Conservation (phyloP, 2,888 invertebrate species). For the Heteromyza rotundicornis region DNA sequence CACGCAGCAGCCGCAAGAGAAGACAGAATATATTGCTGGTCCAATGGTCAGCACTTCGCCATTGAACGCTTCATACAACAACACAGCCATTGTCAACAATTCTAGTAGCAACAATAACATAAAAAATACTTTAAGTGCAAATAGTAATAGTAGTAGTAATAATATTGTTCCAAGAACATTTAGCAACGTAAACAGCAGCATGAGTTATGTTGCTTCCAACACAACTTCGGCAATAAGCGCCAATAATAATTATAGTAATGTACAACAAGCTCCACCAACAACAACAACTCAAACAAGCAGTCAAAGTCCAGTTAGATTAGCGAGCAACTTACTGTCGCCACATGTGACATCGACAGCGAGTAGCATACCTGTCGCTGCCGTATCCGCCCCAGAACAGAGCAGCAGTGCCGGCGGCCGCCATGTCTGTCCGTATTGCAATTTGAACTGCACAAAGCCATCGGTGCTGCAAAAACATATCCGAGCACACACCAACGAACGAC, state of each 20-base stretch:
- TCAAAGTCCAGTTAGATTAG: background rate
- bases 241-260: constrained; percentile 47
- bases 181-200: constrained; percentile 31
- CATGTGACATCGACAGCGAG: constrained; percentile 16
- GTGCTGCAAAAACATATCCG: constrained; percentile 93
- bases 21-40: too few relatives aligned
- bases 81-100: constrained; percentile 30
- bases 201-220: constrained; percentile 38
- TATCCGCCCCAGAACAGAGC: background rate
- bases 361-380: background rate
- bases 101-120: constrained; percentile 28
- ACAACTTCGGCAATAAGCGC: constrained; percentile 41
- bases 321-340: background rate
- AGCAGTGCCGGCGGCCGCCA: constrained; percentile 68
- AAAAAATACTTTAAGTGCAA: constrained; percentile 27
- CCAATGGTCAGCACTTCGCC: too few relatives aligned
- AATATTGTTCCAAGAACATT: constrained; percentile 32
- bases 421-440: constrained; percentile 86
- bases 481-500: constrained; percentile 91
- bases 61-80: constrained; percentile 17
- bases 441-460: constrained; percentile 90
- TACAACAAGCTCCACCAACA: constrained; percentile 34
- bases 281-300: constrained; percentile 23
- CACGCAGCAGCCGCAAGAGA: constrained; percentile 16
- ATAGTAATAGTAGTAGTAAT: constrained; percentile 36